phyloP scores from a whole-genome alignment of 2,888 invertebrate species.

The Dryadula phaetusa region DNA sequence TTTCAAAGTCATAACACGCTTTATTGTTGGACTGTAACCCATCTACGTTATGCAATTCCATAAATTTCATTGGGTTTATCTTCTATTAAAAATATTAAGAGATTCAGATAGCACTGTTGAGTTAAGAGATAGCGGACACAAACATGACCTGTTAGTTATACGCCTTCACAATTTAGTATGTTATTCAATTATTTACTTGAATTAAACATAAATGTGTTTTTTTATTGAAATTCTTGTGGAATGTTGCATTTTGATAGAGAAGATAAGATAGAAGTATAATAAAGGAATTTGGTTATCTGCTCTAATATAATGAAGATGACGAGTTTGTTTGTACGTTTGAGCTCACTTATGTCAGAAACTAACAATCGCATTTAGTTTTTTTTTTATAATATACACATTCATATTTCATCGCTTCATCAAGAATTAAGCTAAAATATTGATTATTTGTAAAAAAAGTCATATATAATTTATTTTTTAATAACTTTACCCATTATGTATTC shows the following conservation, averaged over 20 bases:
- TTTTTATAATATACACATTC: too few species aligned
- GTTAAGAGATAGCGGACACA: slow-evolving; percentile 32
- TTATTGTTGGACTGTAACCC: slow-evolving; percentile 49
- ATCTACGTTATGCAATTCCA: slow-evolving; percentile 60
- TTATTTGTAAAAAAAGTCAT: too few species aligned
- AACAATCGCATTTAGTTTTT: too few species aligned
- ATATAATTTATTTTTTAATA: too few species aligned
- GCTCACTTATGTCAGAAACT: too few species aligned
- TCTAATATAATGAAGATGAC: too few species aligned
- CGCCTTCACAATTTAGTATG: neutral
- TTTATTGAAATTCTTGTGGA: neutral
- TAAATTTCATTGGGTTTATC: slow-evolving; percentile 59
- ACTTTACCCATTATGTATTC: too few species aligned
- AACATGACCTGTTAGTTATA: slow-evolving; percentile 33
- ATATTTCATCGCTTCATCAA: too few species aligned
- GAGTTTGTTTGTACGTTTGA: too few species aligned
- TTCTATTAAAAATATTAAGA: slow-evolving; percentile 63
- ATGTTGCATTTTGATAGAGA: neutral
- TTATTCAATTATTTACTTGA: neutral
- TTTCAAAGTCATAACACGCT: slow-evolving; percentile 55
- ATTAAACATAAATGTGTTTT: neutral
- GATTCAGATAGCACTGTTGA: slow-evolving; percentile 63
- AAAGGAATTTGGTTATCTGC: too few species aligned
- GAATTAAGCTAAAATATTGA: too few species aligned
- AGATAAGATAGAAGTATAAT: neutral